Percentiles rank a stretch among this genome's conserved stretches.
Evolutionary conservation across 2,113 vertebrate genomes (phyloP).

Genomic region (Stegastes partitus): DNA sequence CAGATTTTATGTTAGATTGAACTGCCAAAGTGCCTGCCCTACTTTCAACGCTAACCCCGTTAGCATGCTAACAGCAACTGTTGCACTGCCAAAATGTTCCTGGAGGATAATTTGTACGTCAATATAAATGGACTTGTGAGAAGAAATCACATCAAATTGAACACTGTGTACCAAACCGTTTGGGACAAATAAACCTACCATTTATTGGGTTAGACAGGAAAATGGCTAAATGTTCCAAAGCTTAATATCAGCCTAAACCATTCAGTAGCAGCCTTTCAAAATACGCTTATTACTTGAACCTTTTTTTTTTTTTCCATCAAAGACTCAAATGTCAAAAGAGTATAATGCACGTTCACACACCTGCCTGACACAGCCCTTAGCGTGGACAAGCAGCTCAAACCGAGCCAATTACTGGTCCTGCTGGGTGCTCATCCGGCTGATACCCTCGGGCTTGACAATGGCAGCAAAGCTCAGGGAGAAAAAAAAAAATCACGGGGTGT

Average conservation of each 20-base stretch:
- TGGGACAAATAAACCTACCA: too few species aligned
- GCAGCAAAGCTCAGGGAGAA: conserved; percentile 60
- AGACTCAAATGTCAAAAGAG: conserved; percentile 52
- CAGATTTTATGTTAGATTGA: too few species aligned
- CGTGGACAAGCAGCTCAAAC: conserved; percentile 85
- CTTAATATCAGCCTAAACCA: neutral
- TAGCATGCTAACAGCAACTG: too few species aligned
- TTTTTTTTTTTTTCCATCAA: conserved; percentile 40
- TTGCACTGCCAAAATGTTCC: too few species aligned
- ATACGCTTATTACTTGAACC: neutral
- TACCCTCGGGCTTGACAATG: conserved; percentile 88
- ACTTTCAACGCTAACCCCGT: too few species aligned
- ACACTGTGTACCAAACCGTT: too few species aligned
- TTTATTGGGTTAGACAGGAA: neutral
- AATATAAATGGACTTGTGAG: too few species aligned
- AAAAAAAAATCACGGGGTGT: conserved; percentile 73
- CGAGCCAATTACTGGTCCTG: conserved; percentile 89
- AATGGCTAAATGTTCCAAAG: neutral
- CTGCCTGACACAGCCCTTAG: conserved; percentile 78
- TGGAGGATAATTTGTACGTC: too few species aligned
- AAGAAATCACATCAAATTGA: too few species aligned
- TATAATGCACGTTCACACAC: conserved; percentile 42
- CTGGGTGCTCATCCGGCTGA: conserved; percentile 86
- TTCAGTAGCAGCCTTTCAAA: neutral
- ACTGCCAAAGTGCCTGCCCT: too few species aligned